phyloP scores from a whole-genome alignment of 1,140 invertebrate genomes.

The Nylanderia fulva region DNA sequence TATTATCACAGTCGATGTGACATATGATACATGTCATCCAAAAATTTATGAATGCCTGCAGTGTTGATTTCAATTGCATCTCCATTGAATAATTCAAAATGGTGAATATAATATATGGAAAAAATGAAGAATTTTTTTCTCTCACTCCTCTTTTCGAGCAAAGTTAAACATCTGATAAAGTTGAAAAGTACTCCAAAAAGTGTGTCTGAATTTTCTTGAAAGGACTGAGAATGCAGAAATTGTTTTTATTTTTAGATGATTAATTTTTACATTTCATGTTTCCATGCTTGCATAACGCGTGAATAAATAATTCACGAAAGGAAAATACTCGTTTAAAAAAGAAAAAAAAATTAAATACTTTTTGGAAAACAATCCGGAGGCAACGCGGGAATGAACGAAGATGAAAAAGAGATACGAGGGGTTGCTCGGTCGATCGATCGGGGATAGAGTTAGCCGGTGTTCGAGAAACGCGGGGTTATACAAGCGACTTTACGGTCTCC shows the following conservation, averaged over 20 bases:
- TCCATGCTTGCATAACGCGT: background rate
- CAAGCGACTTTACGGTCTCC: constrained; percentile 47
- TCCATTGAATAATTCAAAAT: background rate
- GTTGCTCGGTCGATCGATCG: constrained; percentile 52
- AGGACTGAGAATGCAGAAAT: background rate
- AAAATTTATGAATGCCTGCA: background rate
- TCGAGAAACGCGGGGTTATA: constrained; percentile 30
- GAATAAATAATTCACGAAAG: constrained; percentile 13
- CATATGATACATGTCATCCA: background rate
- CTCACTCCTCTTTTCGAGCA: background rate
- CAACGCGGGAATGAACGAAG: constrained; percentile 14
- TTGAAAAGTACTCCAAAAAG: background rate
- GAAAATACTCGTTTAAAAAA: no score
- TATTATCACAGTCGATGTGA: background rate
- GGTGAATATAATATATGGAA: background rate
- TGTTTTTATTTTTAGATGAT: background rate
- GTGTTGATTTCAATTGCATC: background rate
- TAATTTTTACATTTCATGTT: background rate
- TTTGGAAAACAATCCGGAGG: background rate
- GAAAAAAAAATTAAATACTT: no score
- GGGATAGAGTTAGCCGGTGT: constrained; percentile 29
- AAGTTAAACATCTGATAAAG: background rate
- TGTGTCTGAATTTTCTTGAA: background rate
- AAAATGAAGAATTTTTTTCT: background rate
- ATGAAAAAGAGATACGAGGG: constrained; percentile 5